Evolutionary conservation across 1,140 invertebrate genomes (phyloP), one percentile per base, ranked within the genome.

Genomic region (Chlorops oryzae): DNA sequence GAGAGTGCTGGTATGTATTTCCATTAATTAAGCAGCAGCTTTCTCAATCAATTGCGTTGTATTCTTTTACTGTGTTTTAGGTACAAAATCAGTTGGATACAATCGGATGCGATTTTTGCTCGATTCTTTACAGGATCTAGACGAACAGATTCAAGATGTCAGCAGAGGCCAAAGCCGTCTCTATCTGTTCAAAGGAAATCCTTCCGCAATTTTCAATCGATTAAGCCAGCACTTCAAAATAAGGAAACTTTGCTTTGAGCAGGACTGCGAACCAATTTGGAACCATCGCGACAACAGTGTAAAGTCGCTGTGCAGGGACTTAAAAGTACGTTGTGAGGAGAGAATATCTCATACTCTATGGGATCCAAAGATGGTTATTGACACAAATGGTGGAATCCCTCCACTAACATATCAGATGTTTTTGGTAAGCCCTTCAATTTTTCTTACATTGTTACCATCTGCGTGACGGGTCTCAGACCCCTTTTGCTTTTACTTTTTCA

Each of bases 371-470:
- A 74, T 73, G 25, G 80, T 87, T 34, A 81, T 87, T 6, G 68
- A 78, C 25, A 78, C 78, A 21, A 88, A 87, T 63, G 83, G 83
- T 2, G 84, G 83, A 2, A 80, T 79, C 35, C 81, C 84, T 6
- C 86, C 86, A 2, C 70, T 87, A 1, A 88, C 85, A 0, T 88
- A 85, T 62, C 79, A 85, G 59, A 81, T 84, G 75, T 88, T 87
- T 61, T 72, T 85, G 70, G 81, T 82, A 28, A 63, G 55, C 28
- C 28, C 28, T 9, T 10, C 28, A 32, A 20, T 63, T 7, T 48
- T 48, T 18, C 32, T 51, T 12, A 35, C 21, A 21, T 40, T 32
- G n/a, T n/a, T n/a, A n/a, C n/a, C n/a, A n/a, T n/a, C n/a, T n/a
- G n/a, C n/a, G n/a, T n/a, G n/a, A n/a, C n/a, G n/a, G n/a, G n/a